Evolutionary conservation across 2,797 vertebrate species (phyloP).

Genomic region (Silurus aristotelis): DNA sequence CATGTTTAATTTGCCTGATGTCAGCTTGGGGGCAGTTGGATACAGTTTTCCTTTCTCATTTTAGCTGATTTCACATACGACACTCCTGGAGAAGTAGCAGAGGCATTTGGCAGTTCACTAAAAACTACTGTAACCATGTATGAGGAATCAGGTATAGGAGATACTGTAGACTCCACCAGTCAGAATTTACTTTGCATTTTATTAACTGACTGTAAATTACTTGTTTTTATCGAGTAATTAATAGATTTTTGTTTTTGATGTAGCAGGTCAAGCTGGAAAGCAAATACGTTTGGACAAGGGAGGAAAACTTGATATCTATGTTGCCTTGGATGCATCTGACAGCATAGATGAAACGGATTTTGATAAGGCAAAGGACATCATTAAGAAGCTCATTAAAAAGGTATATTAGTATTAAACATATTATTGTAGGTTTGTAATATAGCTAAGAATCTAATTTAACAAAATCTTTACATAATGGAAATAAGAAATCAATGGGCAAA

Average conservation of each 20-base stretch:
- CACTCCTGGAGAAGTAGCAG: constrained; percentile 51
- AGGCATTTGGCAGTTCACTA: constrained; percentile 52
- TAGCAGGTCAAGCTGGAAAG: constrained; percentile 55
- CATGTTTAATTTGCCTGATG: neutral
- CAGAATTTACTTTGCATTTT: neutral
- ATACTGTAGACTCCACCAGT: too few species aligned
- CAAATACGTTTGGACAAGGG: constrained; percentile 60
- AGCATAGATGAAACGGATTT: constrained; percentile 61
- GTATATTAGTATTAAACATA: constrained; percentile 53
- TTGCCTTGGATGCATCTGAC: constrained; percentile 73
- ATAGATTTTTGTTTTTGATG: neutral
- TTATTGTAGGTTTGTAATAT: neutral
- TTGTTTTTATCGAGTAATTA: neutral
- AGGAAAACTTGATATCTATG: constrained; percentile 74
- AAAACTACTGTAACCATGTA: constrained; percentile 32
- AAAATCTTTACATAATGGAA: neutral
- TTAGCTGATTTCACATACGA: constrained; percentile 55
- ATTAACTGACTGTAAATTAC: neutral
- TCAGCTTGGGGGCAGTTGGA: neutral
- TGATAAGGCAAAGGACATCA: constrained; percentile 54
- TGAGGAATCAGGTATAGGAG: constrained; percentile 34
- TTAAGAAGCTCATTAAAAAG: constrained; percentile 68
- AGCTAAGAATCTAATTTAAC: neutral
- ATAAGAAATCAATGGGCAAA: neutral
- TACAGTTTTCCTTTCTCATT: neutral